Evolutionary conservation across 2,888 invertebrate species (phyloP), one percentile per base, ranked within the genome.

Genomic region (Archips crataeganus): DNA sequence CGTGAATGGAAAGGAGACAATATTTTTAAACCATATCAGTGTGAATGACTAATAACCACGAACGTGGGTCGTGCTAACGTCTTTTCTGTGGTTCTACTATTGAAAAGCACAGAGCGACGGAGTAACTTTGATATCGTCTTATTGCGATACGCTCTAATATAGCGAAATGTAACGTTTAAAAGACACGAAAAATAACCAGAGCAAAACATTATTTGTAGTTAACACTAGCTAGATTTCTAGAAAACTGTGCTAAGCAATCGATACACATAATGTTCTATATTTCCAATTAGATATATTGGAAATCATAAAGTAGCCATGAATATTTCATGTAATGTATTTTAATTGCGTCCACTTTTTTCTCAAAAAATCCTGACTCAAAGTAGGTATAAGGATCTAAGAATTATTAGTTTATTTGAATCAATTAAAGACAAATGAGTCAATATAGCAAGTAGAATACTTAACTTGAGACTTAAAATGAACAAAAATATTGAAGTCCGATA

Each of bases 1-100:
- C 57, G 54, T 36, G 63, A 45, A 13, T n/a, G 23, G 60, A 61
- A 49, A 10, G 6, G 36, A 15, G 36, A 34, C 39, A 64, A 47
- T 10, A 5, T 42, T 62, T 59, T 11, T 60, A 60, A 42, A 23
- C 54, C 54, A 54, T 54, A 54, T 59, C 45, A 23, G n/a, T 45
- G 3, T 59, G 67, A 57, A 57, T 59, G 57, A 45, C 42, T 57
- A 57, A 39, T 49, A 68, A 68, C 47, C 60, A 68, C 49, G 68
- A 68, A 60, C 36, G 11, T 60, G 36, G 60, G 15, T 68, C 68
- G 59, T 49, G 47, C 47, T 47, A 15, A 34, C 68, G 36, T 32
- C 34, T 49, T 54, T 51, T 51, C 23, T 54, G 3, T 1, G 9
- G 51, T 51, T 15, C 51, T n/a, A 15, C 6, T 54, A 54, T 15